Percentiles rank a stretch among this genome's conserved stretches.
These are phyloP conservation scores for Mesochorus sp. DNA, from an alignment of 2,888 invertebrate species.

Conservation along the genomic window DNA sequence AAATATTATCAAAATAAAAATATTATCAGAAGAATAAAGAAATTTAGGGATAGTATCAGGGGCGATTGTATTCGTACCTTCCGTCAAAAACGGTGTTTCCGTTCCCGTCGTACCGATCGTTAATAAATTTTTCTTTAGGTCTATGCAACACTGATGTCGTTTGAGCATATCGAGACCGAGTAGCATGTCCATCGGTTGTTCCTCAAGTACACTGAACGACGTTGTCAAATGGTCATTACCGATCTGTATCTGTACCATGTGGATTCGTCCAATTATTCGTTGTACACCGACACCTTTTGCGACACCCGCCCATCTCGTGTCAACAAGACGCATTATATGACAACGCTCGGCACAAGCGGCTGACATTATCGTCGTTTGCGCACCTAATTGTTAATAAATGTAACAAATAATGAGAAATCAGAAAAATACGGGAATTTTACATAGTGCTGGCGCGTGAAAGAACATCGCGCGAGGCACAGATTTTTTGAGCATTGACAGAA, in stretches of 20 bases:
- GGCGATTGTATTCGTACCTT: slow-evolving; percentile 82
- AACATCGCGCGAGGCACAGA: neutral
- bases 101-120: slow-evolving; percentile 97
- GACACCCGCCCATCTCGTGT: slow-evolving; percentile 96
- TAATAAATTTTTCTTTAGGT: slow-evolving; percentile 93
- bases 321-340: slow-evolving; percentile 94
- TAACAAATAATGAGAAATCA: neutral
- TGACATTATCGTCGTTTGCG: slow-evolving; percentile 99
- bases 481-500: slow-evolving; percentile 22
- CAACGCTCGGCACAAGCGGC: slow-evolving; percentile 97
- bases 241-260: slow-evolving; percentile 98
- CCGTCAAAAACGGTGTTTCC: slow-evolving; percentile 93
- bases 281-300: slow-evolving; percentile 99
- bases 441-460: neutral
- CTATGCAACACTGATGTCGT: slow-evolving; percentile 97
- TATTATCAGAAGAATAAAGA: neutral
- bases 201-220: slow-evolving; percentile 97
- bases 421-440: neutral
- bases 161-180: slow-evolving; percentile 98
- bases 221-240: slow-evolving; percentile 96
- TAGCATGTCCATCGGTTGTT: slow-evolving; percentile 99
- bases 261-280: slow-evolving; percentile 97
- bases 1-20: neutral
- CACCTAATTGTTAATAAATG: slow-evolving; percentile 83
- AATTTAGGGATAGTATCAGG: neutral